Conservation (phyloP, 1,140 invertebrate genomes). For the Telenomus remus region DNA sequence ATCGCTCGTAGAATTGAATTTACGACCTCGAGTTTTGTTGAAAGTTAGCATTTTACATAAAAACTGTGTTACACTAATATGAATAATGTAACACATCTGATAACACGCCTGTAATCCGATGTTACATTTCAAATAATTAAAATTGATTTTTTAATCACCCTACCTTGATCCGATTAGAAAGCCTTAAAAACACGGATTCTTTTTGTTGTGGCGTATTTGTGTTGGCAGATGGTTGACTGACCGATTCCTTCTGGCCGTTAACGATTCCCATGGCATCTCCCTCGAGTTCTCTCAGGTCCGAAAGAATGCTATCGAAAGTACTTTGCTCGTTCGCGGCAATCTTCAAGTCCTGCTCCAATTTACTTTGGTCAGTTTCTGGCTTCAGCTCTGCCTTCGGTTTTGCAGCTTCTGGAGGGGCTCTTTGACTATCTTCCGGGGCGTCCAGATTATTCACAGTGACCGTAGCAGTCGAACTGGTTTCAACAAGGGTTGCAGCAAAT, state of each 20-base stretch:
- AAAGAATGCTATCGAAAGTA: slow-evolving; percentile 73
- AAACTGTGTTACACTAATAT: too few relatives aligned
- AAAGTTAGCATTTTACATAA: too few relatives aligned
- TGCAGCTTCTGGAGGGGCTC: not conserved
- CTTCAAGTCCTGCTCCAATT: slow-evolving; percentile 61
- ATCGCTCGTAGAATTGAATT: too few relatives aligned
- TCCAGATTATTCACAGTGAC: slow-evolving; percentile 8
- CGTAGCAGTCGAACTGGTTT: not conserved
- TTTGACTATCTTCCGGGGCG: slow-evolving; percentile 1
- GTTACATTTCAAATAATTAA: too few relatives aligned
- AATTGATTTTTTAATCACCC: too few relatives aligned
- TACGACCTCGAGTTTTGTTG: too few relatives aligned
- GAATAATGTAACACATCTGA: too few relatives aligned
- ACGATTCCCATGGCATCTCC: slow-evolving; percentile 58
- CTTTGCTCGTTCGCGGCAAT: slow-evolving; percentile 66
- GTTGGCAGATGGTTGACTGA: slow-evolving; percentile 61
- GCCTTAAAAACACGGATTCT: slow-evolving; percentile 95
- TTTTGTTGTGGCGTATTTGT: slow-evolving; percentile 79
- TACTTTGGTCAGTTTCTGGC: slow-evolving; percentile 24
- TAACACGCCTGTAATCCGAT: too few relatives aligned
- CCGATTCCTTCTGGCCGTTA: slow-evolving; percentile 61
- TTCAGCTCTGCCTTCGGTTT: slow-evolving; percentile 34
- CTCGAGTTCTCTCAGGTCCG: slow-evolving; percentile 74
- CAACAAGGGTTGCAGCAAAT: not conserved
- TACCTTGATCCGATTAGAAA: slow-evolving; percentile 96